A percentile compares a stretch with the other conserved stretches of the same genome.
These are phyloP conservation scores for Trigoniulus corallinus DNA, from an alignment of 1,140 invertebrate species.

Conservation along the genomic window DNA sequence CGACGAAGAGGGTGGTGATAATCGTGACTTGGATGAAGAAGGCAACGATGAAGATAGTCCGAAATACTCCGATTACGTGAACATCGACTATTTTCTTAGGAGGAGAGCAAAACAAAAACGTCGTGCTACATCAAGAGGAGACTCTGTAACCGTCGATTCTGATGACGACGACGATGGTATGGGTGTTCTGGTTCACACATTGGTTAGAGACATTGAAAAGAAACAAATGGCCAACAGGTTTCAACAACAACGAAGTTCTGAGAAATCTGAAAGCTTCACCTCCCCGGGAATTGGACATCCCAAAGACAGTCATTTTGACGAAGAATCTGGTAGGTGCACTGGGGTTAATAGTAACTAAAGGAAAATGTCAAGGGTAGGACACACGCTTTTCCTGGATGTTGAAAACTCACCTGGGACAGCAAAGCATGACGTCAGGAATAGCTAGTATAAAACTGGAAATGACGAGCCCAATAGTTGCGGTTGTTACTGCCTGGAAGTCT, in stretches of 20 bases:
- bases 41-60: conserved; percentile 11
- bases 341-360: too few relatives aligned
- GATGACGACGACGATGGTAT: conserved; percentile 10
- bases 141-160: conserved; percentile 3
- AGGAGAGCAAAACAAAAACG: conserved; percentile 5
- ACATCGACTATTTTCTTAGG: conserved; percentile 17
- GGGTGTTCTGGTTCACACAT: conserved; percentile 7
- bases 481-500: too few relatives aligned
- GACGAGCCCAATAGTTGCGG: too few relatives aligned
- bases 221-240: neutral
- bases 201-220: neutral
- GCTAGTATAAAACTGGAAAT: too few relatives aligned
- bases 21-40: neutral
- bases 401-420: too few relatives aligned
- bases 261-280: neutral
- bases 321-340: too few relatives aligned
- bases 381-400: too few relatives aligned
- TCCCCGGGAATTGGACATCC: conserved; percentile 3
- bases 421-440: too few relatives aligned
- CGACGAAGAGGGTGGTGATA: neutral
- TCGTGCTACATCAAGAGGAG: neutral
- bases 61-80: conserved; percentile 30
- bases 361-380: too few relatives aligned
- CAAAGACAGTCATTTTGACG: neutral
- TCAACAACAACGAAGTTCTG: neutral